Conservation (phyloP, 2,113 vertebrate species). For the Manacus vitellinus region DNA sequence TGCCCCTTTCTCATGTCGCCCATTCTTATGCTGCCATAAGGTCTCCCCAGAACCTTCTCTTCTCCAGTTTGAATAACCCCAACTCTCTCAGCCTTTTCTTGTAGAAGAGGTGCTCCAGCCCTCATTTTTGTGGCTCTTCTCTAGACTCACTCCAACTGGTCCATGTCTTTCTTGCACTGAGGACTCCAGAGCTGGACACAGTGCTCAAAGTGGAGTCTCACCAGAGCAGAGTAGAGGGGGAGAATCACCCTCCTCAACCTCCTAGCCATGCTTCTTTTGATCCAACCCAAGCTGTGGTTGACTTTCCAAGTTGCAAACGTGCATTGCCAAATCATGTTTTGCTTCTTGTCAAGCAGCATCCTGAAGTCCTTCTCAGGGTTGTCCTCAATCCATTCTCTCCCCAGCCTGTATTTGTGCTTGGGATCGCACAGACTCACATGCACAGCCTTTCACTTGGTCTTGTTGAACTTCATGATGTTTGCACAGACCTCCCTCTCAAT, state of each 20-base stretch:
- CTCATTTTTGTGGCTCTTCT: not conserved
- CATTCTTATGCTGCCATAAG: not conserved
- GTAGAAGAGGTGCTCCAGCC: not conserved
- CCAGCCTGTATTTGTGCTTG: not conserved
- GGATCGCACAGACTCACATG: not conserved
- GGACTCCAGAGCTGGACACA: not conserved
- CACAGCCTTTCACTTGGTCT: not conserved
- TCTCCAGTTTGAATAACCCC: not conserved
- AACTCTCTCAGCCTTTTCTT: not conserved
- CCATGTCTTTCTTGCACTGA: not conserved
- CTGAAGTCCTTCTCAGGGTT: not conserved
- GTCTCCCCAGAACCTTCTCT: not conserved
- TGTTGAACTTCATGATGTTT: not conserved
- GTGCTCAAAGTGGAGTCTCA: not conserved
- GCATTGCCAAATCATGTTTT: not conserved
- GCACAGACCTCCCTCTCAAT: not conserved
- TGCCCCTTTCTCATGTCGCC: not conserved
- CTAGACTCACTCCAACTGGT: not conserved
- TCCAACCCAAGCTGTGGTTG: not conserved
- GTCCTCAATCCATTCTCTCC: not conserved
- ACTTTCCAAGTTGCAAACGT: not conserved
- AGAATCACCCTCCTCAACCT: not conserved
- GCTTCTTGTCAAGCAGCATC: not conserved
- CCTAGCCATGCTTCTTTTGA: not conserved
- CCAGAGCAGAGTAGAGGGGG: not conserved